Evolutionary conservation across 2,888 invertebrate species (phyloP).

Genomic region (Darwinula stevensoni): DNA sequence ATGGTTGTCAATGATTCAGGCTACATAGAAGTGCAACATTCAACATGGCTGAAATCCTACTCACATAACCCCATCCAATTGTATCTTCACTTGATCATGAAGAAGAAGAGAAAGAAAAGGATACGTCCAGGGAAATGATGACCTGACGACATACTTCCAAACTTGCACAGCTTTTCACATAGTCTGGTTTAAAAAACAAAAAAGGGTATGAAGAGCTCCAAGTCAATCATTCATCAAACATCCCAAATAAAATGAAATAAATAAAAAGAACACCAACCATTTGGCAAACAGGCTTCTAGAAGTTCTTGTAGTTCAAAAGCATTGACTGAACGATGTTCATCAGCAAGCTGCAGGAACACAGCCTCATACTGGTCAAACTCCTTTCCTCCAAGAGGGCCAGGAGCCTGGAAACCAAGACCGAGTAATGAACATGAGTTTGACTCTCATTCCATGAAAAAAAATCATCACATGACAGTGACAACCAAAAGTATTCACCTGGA

Average conservation of each 20-base stretch:
- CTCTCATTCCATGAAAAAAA: too few species aligned
- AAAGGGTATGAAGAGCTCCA: background rate
- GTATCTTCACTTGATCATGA: too few species aligned
- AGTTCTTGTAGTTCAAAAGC: conserved; percentile 70
- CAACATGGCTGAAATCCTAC: too few species aligned
- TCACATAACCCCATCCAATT: too few species aligned
- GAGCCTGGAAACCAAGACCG: conserved; percentile 20
- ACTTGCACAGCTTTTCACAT: conserved; percentile 73
- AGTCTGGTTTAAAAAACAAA: conserved; percentile 27
- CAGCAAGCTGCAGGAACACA: conserved; percentile 60
- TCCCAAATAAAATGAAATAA: background rate
- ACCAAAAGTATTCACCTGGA: conserved; percentile 6
- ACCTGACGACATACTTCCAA: conserved; percentile 74
- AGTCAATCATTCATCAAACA: background rate
- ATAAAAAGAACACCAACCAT: conserved; percentile 20
- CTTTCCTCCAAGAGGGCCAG: conserved; percentile 28
- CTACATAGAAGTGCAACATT: too few species aligned
- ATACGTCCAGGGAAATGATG: conserved; percentile 60
- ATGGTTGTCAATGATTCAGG: too few species aligned
- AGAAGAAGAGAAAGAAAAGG: too few species aligned
- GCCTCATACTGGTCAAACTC: conserved; percentile 61
- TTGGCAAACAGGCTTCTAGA: conserved; percentile 62
- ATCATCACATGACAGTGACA: background rate
- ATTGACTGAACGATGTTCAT: conserved; percentile 64
- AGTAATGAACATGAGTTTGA: conserved; percentile 5